Conservation (phyloP, 2,113 vertebrate species). For the Falco punctatus region DNA sequence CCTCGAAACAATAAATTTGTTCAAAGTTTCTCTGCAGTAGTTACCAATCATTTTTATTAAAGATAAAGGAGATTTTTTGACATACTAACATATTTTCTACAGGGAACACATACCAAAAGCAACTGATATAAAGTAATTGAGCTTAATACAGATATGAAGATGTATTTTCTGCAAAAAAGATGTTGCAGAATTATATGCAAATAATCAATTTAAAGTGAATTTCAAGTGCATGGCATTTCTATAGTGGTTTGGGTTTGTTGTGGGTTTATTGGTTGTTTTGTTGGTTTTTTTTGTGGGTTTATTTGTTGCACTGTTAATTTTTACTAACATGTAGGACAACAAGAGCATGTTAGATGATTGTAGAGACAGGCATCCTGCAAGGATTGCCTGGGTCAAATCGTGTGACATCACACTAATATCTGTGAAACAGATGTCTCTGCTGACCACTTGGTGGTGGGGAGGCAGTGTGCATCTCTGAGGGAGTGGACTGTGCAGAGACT, state of each 20-base stretch:
- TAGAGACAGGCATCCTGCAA: background rate
- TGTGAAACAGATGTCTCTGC: background rate
- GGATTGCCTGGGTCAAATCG: background rate
- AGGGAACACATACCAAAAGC: background rate
- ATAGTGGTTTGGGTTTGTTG: background rate
- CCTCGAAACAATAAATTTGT: background rate
- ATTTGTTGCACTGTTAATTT: background rate
- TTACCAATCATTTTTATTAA: background rate
- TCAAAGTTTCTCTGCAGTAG: background rate
- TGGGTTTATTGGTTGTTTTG: background rate
- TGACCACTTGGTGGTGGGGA: background rate
- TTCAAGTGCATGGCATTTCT: background rate
- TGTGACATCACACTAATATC: background rate
- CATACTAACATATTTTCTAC: background rate
- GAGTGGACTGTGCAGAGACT: background rate
- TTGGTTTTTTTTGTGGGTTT: background rate
- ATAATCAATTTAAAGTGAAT: background rate
- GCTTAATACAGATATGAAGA: background rate
- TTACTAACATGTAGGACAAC: background rate
- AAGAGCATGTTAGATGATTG: background rate
- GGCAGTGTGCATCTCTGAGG: background rate
- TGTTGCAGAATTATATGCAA: background rate
- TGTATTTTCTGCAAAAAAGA: background rate
- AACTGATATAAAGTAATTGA: background rate
- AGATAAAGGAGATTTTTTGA: background rate